Base-by-base conservation (phyloP, 2,113 vertebrate species). In the Lophura nycthemera region DNA sequence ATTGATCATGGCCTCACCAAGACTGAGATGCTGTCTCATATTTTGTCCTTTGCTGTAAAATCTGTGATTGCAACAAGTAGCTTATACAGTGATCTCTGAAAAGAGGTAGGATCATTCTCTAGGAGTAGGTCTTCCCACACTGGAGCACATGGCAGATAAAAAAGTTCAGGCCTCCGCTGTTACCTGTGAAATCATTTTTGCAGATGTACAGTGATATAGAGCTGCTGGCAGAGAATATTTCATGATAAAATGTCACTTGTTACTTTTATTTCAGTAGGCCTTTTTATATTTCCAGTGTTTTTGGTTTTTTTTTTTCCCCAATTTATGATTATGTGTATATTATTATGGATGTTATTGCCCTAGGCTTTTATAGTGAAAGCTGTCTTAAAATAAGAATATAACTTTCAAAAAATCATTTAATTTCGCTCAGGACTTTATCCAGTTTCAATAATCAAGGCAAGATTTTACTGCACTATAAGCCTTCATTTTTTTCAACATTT, bases 371-470 rank as follows among this genome's bases (percentile, higher is more conserved):
- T n/a, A 60, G 21, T 66, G 43, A 90, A 78, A 81, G 22, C 25
- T 86, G 20, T 18, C 72, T 86, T 92, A 87, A 86, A 89, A 83
- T 63, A 18, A 71, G 32, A 86, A 82, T 63, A 73, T 76, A 80
- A 78, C 15, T 81, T 94, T 89, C 38, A 81, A 47, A 52, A 93
- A 86, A 47, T 43, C 11, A 40, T 14, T 70, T 86, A 48, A 73
- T 77, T 88, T 74, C 59, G 66, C 78, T 74, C 13, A 56, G 24
- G 25, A 81, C 24, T 88, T 92, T 87, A 61, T 54, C 48, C 45
- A 64, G 88, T 42, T 47, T 32, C 1, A 75, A 52, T 52, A 72
- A 70, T 54, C 15, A 52, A 16, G 21, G 76, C 2, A 83, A 67
- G 59, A 48, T 36, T 72, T 3, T 10, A n/a, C 56, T 59, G 45